Base-by-base conservation (phyloP, 2,888 invertebrate genomes). In the Chirona hameri region DNA sequence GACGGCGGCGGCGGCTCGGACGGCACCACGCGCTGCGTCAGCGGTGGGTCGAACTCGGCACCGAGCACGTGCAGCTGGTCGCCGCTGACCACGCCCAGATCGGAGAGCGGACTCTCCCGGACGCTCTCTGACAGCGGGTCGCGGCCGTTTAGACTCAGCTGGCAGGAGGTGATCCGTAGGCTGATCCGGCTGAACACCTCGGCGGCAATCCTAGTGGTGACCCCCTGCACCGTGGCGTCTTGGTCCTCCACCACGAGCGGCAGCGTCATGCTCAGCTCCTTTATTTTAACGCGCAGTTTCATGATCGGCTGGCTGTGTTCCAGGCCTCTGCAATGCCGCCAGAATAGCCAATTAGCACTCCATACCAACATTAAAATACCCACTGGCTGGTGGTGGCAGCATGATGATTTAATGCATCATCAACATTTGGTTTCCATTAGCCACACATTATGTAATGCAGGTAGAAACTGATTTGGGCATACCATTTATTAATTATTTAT, bases 71-170 rank as follows among this genome's bases (percentile, higher is more conserved):
- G 52, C 48, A 80, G 27, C 52, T 52, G 48, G 80, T 80, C 80
- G 80, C 80, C 80, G 52, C 52, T 15, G 29, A 80, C 80, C 18
- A 80, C 29, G 52, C 80, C 80, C 80, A 80, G 52, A 18, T 80
- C 76, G 9, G 76, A 46, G 10, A 76, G 76, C 39, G 24, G 0
- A 24, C 76, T 27, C 27, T 39, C 76, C 24, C 10, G 76, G 39
- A 76, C 76, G 24, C 76, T 76, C 21, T 39, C 39, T 10, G 76
- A 5, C 46, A 76, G 76, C 46, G 76, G 39, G 76, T 76, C 76
- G 24, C 76, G 76, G 24, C 76, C 76, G 24, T 76, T 76, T 24
- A 76, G 46, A 12, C 27, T 27, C 46, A 76, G 76, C 7, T 18
- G 39, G 10, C 7, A 76, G 21, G 14, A 9, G 18, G 21, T 15